Base-by-base conservation (phyloP, 2,888 invertebrate species). In the Tromatobia lineatoria region DNA sequence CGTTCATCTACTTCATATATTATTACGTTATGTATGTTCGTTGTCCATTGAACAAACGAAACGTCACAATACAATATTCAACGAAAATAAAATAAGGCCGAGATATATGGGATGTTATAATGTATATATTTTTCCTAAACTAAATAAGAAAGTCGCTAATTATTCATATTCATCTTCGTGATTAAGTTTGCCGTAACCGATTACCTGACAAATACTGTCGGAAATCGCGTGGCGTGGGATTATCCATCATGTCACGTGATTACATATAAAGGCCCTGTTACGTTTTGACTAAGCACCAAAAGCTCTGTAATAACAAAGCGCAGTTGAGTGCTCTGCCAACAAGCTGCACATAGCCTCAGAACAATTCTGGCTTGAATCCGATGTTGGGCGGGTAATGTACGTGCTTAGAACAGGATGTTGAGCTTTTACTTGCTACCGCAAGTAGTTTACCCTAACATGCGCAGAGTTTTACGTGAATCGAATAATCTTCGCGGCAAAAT, bases 401-500 rank as follows among this genome's bases (percentile, higher is more conserved):
- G 73, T 59, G 45, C 29, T 59, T 52, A 67, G 69, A 34, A 34
- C 34, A 59, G 38, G 38, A 38, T 61, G 50, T 23, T 61, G 74
- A 74, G 78, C 73, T 74, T 78, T 78, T 61, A 29, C 42, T 42
- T 45, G 23, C 54, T 67, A 25, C 59, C 45, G 13, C 15, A 45
- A n/a, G n/a, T 25, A 18, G 29, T 45, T 61, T 18, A 11, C 0
- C 0, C 25, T 11, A 10, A 74, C 52, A 54, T 47, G 20, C 57
- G 18, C 67, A 23, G n/a, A 67, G 4, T 50, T 66, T 38, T 57
- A 29, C 25, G 61, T 52, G 61, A 50, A 73, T 61, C 59, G 71
- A 73, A 83, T 76, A 80, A 80, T 83, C 76, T 71, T 76, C 42
- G 52, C 80, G 66, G 13, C 34, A 57, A 50, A 76, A 76, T 76